Conservation (phyloP, 2,113 vertebrate species). For the Phalacrocorax pelagicus region DNA sequence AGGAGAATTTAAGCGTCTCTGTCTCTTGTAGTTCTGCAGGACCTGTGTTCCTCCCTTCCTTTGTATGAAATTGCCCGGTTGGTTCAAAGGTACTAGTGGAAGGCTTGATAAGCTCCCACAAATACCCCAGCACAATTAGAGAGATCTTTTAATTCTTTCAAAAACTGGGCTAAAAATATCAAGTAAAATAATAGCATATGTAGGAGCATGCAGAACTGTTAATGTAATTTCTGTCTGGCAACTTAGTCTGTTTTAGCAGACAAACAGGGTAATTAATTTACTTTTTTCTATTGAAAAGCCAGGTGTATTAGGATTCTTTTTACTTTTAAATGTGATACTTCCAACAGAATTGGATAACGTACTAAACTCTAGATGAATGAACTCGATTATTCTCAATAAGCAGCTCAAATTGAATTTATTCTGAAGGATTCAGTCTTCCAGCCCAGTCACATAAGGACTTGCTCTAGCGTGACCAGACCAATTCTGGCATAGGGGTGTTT, state of each 20-base stretch:
- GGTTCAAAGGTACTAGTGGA: neutral
- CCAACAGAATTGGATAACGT: neutral
- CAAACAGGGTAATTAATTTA: neutral
- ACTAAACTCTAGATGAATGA: neutral
- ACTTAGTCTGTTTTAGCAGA: neutral
- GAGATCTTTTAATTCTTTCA: neutral
- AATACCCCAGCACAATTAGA: neutral
- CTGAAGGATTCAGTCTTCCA: neutral
- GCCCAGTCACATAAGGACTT: neutral
- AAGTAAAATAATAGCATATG: neutral
- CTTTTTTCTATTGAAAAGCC: neutral
- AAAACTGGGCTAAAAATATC: neutral
- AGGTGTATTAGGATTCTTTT: neutral
- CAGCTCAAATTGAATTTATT: neutral
- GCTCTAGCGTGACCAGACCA: accelerated
- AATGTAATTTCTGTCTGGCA: neutral
- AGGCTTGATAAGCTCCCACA: neutral
- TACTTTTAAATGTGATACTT: neutral
- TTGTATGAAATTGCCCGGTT: neutral
- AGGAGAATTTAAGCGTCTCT: neutral
- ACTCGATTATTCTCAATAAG: neutral
- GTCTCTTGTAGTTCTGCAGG: neutral
- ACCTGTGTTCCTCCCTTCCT: neutral
- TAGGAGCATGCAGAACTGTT: neutral
- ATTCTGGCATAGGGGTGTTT: neutral